Evolutionary conservation across 2,797 vertebrate genomes (phyloP), one percentile per base, ranked within the genome.

Genomic region (Helarctos malayanus): DNA sequence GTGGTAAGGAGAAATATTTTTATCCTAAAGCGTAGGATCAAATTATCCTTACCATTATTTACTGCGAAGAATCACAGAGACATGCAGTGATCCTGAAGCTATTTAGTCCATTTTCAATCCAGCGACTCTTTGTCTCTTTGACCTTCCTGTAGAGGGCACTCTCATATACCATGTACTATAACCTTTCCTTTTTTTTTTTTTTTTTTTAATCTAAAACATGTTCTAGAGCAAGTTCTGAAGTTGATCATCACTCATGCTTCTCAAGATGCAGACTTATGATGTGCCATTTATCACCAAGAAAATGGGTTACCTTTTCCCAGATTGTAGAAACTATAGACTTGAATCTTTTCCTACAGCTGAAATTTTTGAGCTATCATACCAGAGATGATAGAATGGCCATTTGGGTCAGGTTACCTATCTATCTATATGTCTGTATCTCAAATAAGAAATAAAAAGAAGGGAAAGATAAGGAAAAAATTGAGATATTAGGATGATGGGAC

Each of bases 1-100:
- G 47, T 59, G 13, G 5, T 73, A 59, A 92, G 16, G 29, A 94
- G 71, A 92, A 92, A 59, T 89, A 52, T 49, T 92, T 84, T 86
- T 71, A 75, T 71, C 14, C 18, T 91, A 89, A 87, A 81, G 23
- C 54, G 78, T 29, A 41, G 1, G 75, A 82, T 86, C 54, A 96
- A 56, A 65, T 87, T 90, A 56, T 27, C 45, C 12, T 89, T 35
- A 52, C 4, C 35, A n/a, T 92, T 80, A 81, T 75, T 14, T 45
- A 56, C 19, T 89, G 52, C 61, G 47, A 65, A 78, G 52, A 69
- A 4, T 38, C 47, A 76, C 21, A 83, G 68, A 69, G 65, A 32
- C 65, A 69, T 3, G 25, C 8, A 11, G 65, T 82, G 54, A 79
- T 14, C 23, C 1, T 68, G 76, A 87, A 19, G 16, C 81, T 49